Evolutionary conservation across 2,888 invertebrate species (phyloP), one percentile per base, ranked within the genome.

Genomic region (Holacanthella duospinosa): DNA sequence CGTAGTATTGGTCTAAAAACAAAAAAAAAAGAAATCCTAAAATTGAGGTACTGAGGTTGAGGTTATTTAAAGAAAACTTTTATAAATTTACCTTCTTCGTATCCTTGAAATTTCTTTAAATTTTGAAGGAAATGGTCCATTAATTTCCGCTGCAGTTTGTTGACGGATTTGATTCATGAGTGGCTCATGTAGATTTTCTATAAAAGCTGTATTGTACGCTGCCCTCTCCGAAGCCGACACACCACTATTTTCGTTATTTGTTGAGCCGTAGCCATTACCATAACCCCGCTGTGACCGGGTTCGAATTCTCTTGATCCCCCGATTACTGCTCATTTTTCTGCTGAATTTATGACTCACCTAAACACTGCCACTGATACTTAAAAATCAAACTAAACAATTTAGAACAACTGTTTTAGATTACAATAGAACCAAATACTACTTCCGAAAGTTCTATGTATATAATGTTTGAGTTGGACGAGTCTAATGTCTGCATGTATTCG

Each of bases 141-240:
- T 62, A 21, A 59, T 58, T 58, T 62, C 64, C 19, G 55, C 21
- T 12, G 66, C 67, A 29, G 69, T 62, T 28, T 73, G 72, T 12
- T 69, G 66, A 44, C 72, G 60, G 25, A 73, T 73, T 61, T 69
- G 70, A 24, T 63, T 66, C 55, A 71, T 69, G 43, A 66, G 71
- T 2, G 63, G 55, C 43, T 70, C 70, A 66, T 71, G 61, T 4
- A 48, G 48, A 21, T 48, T 48, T 21, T 48, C 48, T 4, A 48
- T 48, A 21, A 48, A 21, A 48, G 48, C 48, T 21, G 48, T 48
- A 21, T 48, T 48, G 48, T n/a, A 48, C 6, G 48, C 48, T 21
- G 48, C 48, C 48, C 48, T 48, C 19, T 48, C 48, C 6, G 12
- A 4, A 21, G 12, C 19, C 6, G 9, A 12, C 9, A 16, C 16